These are phyloP conservation scores for Cyclargus thomasi DNA, from an alignment of 1,140 invertebrate species.

Conservation along the genomic window DNA sequence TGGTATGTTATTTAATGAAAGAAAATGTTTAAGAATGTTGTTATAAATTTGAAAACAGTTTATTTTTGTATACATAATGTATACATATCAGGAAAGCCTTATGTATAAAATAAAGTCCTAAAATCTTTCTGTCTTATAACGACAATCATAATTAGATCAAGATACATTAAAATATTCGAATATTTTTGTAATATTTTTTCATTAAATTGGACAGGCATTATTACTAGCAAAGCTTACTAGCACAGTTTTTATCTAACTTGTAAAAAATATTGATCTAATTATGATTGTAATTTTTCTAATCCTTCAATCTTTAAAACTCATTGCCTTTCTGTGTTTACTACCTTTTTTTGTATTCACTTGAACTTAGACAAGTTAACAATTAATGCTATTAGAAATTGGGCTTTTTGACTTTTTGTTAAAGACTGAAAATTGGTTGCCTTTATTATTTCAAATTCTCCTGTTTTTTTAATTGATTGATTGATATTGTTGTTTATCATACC, in stretches of 20 bases:
- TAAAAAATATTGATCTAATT: background rate
- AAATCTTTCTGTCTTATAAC: constrained; percentile 30
- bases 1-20: constrained; percentile 16
- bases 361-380: constrained; percentile 21
- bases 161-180: background rate
- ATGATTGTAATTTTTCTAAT: background rate
- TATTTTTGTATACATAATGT: constrained; percentile 67
- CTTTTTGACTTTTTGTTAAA: background rate
- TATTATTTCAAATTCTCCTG: background rate
- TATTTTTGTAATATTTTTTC: background rate
- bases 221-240: too few relatives aligned
- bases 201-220: background rate
- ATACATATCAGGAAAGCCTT: constrained; percentile 68
- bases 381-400: constrained; percentile 19
- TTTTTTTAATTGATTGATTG: background rate
- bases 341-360: constrained; percentile 25
- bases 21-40: constrained; percentile 46
- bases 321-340: constrained; percentile 55
- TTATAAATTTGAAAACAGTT: constrained; percentile 53
- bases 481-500: background rate
- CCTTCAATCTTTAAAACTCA: constrained; percentile 31
- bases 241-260: too few relatives aligned
- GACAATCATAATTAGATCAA: background rate
- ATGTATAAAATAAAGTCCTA: constrained; percentile 38
- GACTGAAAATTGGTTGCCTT: background rate